Base-by-base conservation (phyloP, 2,888 invertebrate species). In the Pasiphila rectangulata region DNA sequence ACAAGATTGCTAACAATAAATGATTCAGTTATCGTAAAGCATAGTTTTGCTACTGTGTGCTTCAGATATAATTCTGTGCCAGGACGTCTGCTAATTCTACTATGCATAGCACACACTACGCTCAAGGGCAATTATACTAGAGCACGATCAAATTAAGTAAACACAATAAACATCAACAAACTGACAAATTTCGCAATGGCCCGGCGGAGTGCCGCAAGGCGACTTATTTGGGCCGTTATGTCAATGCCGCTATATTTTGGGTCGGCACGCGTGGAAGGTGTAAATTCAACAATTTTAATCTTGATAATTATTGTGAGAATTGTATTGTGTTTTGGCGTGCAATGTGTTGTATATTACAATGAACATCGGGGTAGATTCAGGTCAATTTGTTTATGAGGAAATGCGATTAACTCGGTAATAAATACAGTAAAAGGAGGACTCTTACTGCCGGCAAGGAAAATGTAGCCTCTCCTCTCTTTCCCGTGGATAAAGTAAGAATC, bases 211-310 rank as follows among this genome's bases (percentile, higher is more conserved):
- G 54, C 53, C 61, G 48, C 68, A 73, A 64, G 64, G 68, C 29
- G 56, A 56, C 57, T 44, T 51, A 61, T 65, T 67, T 46, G 63
- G 69, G 42, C 61, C 67, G 65, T 62, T 59, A 61, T 71, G 69
- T 72, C 75, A 74, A 69, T 73, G 75, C 63, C 72, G 58, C 17
- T 34, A 39, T 54, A 57, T 64, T 62, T 50, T 69, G 54, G 68
- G 67, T 62, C 65, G 56, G 49, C 48, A 34, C 41, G 51, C 46
- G 47, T 20, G 45, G 39, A 44, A 44, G 25, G 34, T 42, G 29
- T 43, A 25, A 30, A 38, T 44, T 41, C 16, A 42, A 34, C 37
- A 38, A 42, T 46, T 46, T 41, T 38, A 41, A 50, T 40, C 17
- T 44, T 25, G 19, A 27, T 23, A 15, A 39, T 38, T 34, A 46